Base-by-base conservation (phyloP, 2,888 invertebrate species). In the Raillietiella orientalis region DNA sequence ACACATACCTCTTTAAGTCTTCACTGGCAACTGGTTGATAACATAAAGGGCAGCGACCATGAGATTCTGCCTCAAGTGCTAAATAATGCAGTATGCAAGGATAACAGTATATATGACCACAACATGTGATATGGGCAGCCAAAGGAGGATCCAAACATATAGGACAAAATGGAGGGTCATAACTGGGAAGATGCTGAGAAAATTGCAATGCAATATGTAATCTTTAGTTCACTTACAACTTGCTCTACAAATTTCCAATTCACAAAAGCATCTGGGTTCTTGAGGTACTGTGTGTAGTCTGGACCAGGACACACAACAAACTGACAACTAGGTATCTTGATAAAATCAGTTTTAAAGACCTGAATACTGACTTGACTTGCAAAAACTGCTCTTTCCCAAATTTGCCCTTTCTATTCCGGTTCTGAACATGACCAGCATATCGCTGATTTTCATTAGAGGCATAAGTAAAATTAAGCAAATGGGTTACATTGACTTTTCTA, bases 91-190 rank as follows among this genome's bases (percentile, higher is more conserved):
- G 56, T 36, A 82, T 62, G 41, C 90, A 93, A 1, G 82, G 59
- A 82, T 79, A 90, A 47, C 90, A 93, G 46, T 72, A 87, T 32
- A 79, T 67, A 43, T 93, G 90, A 6, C 90, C 87, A 45, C 90
- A 93, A 21, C 66, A 60, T 0, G 82, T 84, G 42, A 84, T 72
- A 47, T 84, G 77, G 2, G 70, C 82, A 27, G 79, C 74, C 27
- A 62, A 56, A 3, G 84, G 82, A 17, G 63, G 52, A 39, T 69
- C 67, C 33, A 90, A 55, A 46, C 90, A 93, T 40, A 93, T 87
- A 0, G 90, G 90, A 44, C 90, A 90, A 21, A 61, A 60, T 12
- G 66, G 56, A 35, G 52, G 55, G 35, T 65, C 65, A 16, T 55
- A 52, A 26, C 61, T 62, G 39, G 59, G 56, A 29, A 66, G 51